These are phyloP conservation scores for Anoplius nigerrimus DNA, from an alignment of 2,888 invertebrate species.

Conservation along the genomic window DNA sequence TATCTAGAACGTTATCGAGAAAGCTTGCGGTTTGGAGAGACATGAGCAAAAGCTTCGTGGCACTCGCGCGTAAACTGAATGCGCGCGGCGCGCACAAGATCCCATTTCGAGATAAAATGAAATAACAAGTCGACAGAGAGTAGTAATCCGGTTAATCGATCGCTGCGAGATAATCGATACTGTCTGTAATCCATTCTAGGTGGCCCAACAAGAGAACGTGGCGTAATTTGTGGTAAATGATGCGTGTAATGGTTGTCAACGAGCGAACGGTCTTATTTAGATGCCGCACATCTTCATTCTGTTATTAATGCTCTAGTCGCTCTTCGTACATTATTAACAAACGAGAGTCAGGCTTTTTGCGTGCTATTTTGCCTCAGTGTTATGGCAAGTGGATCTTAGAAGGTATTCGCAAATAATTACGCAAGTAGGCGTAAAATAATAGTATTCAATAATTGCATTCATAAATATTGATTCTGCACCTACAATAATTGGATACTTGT, in stretches of 20 bases:
- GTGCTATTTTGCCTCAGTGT: not conserved
- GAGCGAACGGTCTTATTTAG: constrained; percentile 41
- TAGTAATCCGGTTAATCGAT: constrained; percentile 73
- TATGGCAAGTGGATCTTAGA: no score
- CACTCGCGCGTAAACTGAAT: no score
- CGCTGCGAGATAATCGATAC: constrained; percentile 72
- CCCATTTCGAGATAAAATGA: constrained; percentile 71
- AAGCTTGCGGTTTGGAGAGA: constrained; percentile 46
- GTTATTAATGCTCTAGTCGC: constrained; percentile 40
- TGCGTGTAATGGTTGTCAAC: constrained; percentile 74
- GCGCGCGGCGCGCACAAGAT: constrained; percentile 55
- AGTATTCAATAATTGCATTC: no score
- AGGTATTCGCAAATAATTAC: no score
- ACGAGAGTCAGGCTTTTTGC: constrained; percentile 2
- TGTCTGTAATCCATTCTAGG: constrained; percentile 71
- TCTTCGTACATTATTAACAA: constrained; percentile 33
- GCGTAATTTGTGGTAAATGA: constrained; percentile 67
- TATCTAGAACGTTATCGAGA: not conserved
- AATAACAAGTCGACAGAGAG: constrained; percentile 67
- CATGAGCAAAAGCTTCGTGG: constrained; percentile 27
- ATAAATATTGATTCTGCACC: no score
- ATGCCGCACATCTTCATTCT: constrained; percentile 65
- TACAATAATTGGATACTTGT: no score
- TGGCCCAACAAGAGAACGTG: constrained; percentile 57
- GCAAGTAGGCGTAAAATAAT: no score